Conservation (phyloP, 1,140 invertebrate genomes). For the Trachelipus rathkii region DNA sequence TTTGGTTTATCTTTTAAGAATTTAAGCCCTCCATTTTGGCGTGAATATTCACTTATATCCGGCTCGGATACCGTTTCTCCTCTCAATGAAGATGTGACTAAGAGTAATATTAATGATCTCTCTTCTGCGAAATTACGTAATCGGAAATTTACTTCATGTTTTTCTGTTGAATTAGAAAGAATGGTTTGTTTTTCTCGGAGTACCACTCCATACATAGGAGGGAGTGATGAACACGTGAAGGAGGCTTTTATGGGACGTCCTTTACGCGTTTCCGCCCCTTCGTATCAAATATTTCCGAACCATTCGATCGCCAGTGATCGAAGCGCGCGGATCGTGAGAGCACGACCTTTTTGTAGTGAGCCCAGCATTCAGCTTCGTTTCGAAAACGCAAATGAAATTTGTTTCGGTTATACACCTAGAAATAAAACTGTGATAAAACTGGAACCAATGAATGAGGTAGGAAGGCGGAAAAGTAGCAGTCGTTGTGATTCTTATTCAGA, state of each 20-base stretch:
- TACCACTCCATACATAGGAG: not conserved
- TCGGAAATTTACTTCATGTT: not conserved
- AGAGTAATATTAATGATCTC: no score
- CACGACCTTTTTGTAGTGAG: not conserved
- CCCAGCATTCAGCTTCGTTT: not conserved
- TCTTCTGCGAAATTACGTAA: not conserved
- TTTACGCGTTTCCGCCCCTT: not conserved
- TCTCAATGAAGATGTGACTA: no score
- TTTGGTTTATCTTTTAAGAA: no score
- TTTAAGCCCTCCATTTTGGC: no score
- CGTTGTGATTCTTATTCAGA: not conserved
- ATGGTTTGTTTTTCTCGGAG: not conserved
- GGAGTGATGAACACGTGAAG: no score
- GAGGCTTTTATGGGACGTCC: not conserved
- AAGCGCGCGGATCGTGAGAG: no score
- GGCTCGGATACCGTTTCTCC: no score
- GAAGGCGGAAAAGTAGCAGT: no score
- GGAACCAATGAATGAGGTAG: not conserved
- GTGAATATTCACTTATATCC: no score
- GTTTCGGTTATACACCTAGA: not conserved
- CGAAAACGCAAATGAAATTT: not conserved
- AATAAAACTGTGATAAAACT: not conserved
- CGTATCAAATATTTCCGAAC: not conserved
- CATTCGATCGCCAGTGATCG: no score
- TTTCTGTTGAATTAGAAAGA: not conserved